Evolutionary conservation across 1,140 invertebrate genomes (phyloP).

Genomic region (Bombus waltoni): DNA sequence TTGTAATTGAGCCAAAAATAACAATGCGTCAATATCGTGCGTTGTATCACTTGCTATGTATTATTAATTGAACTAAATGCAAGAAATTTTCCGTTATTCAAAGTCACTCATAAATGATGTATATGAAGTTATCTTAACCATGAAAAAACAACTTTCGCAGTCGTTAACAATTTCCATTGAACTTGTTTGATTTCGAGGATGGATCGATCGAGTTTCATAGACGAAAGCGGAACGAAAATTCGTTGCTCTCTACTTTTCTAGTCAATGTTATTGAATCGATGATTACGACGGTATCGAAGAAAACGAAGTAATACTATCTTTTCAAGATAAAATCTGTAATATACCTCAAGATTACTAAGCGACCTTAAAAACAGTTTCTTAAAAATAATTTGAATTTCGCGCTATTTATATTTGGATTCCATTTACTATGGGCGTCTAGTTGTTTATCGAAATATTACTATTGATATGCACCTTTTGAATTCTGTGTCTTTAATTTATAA

Average conservation of each 20-base stretch:
- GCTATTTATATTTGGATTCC: not conserved
- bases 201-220: not conserved
- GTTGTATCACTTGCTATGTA: too few relatives aligned
- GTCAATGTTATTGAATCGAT: not conserved
- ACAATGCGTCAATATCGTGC: too few relatives aligned
- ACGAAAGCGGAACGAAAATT: not conserved
- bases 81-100: not conserved
- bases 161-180: not conserved
- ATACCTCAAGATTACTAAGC: not conserved
- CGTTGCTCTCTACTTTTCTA: too few relatives aligned
- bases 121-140: not conserved
- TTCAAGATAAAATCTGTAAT: not conserved
- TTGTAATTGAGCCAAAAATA: not conserved
- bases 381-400: conserved; percentile 8
- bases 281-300: not conserved
- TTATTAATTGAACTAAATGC: not conserved
- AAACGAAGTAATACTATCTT: not conserved
- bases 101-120: not conserved
- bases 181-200: not conserved
- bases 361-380: not conserved
- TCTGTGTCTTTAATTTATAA: not conserved
- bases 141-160: not conserved
- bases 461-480: not conserved
- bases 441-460: not conserved
- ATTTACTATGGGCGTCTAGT: not conserved